Evolutionary conservation across 1,140 invertebrate species (phyloP), one percentile per base, ranked within the genome.

Genomic region (Bombus confusus): DNA sequence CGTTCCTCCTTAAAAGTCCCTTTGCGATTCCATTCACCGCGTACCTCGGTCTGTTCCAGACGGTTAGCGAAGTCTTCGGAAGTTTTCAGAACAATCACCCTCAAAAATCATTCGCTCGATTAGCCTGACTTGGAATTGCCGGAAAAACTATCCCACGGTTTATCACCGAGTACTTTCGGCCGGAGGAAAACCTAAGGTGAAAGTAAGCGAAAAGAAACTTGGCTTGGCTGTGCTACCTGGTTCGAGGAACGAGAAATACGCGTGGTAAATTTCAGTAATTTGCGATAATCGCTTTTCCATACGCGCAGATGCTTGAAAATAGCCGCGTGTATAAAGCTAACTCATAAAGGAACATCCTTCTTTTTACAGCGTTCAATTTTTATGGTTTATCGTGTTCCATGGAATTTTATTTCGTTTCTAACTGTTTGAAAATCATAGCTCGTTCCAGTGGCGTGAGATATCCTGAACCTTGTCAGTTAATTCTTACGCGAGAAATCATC

Each of bases 41-140:
- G n/a, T n/a, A 74, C 64, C 47, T 66, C n/a, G 39, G 37, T 69
- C 39, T 68, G 73, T 68, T 64, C 80, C 71, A 82, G 69, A 71
- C 82, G 68, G 77, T 91, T 76, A 73, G 52, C 52, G 75, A 59
- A 85, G 83, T 84, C 71, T 75, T 69, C 74, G 78, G 73, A 88
- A 88, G 80, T 91, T 90, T 92, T 88, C 84, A 37, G 88, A 89
- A 90, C 89, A 92, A 92, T 92, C 88, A 74, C 52, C 86, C 87
- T 92, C 86, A 90, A 92, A 92, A 92, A 93, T 93, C 87, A 92
- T 91, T 73, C 91, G 89, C 78, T 91, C 92, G 92, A 93, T 92
- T 92, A 93, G 91, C 57, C 80, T 37, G 57, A 52, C 75, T 82
- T 37, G 59, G 66, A 81, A 87, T 81, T 31, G 86, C 28, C 47